These are phyloP conservation scores for Steinernema khuongi DNA, from an alignment of 1,140 invertebrate genomes.

Conservation along the genomic window DNA sequence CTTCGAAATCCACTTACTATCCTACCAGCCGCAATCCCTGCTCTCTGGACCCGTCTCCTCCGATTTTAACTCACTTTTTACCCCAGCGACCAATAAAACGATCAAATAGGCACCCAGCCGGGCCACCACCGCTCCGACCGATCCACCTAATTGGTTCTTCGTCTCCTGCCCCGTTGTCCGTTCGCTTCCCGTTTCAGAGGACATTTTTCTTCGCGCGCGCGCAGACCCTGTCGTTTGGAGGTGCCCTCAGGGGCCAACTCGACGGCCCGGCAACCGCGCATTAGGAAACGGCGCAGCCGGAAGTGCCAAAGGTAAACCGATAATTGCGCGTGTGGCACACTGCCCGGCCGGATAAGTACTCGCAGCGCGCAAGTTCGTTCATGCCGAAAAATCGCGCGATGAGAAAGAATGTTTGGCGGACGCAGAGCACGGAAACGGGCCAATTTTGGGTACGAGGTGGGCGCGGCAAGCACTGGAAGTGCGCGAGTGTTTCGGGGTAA, in stretches of 20 bases:
- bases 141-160: constrained; percentile 15
- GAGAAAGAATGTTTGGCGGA: constrained; percentile 5
- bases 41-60: not conserved
- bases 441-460: not conserved
- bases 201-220: constrained; percentile 10
- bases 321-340: not conserved
- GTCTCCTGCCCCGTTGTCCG: not conserved
- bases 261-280: not conserved
- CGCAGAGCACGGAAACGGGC: too few species aligned
- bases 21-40: too few species aligned
- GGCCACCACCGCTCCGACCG: not conserved
- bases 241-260: constrained; percentile 11
- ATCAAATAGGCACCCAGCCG: not conserved
- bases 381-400: constrained; percentile 9
- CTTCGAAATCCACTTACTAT: too few species aligned
- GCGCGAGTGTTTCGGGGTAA: too few species aligned
- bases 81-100: not conserved
- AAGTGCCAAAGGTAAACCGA: constrained; percentile 16
- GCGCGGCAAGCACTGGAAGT: not conserved
- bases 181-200: not conserved
- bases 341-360: constrained; percentile 12
- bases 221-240: not conserved
- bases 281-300: constrained; percentile 9
- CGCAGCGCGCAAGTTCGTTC: constrained; percentile 3
- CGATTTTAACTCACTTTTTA: constrained; percentile 2